Base-by-base conservation (phyloP, 2,888 invertebrate genomes). In the Tiphia femorata region DNA sequence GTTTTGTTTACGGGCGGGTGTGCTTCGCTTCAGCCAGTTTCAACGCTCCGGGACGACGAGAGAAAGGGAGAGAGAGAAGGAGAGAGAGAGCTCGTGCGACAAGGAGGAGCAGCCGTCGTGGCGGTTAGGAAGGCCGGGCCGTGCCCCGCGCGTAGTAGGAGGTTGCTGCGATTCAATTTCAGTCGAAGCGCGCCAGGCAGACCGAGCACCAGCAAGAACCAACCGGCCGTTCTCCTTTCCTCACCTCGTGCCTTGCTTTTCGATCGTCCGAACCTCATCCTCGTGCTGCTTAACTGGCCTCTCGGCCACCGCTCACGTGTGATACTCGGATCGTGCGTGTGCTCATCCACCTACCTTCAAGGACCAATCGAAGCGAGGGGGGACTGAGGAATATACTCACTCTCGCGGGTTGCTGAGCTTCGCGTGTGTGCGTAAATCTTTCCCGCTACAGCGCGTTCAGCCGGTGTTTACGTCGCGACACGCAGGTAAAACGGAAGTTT, bases 111-210 rank as follows among this genome's bases (percentile, higher is more conserved):
- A 27, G 49, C 56, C 42, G 2, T 25, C 47, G 16, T 40, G 38
- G 10, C 8, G 53, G 63, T 59, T 60, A 59, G 67, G 56, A 63
- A 63, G 67, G 66, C 59, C 60, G 57, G 12, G 59, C 33, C 10
- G 57, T 53, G 61, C 14, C 25, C 35, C 3, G 48, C 56, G 40
- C 62, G 55, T 55, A 50, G 55, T 53, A 67, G 67, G 67, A 67
- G 69, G 62, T 46, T 59, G 65, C 69, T 64, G 72, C 72, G 72
- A 77, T 76, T 78, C 71, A 77, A 78, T 78, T 78, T 78, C 78
- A 78, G 78, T 78, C 78, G 74, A 73, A 70, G 75, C 75, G 76
- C 75, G 75, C 70, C 77, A 75, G 72, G 66, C 78, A 72, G 53
- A 71, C 74, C 54, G 77, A 71, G 62, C 76, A 70, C 70, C 61